These are phyloP conservation scores for Meriones unguiculatus DNA, from an alignment of 2,113 vertebrate species.

Conservation along the genomic window DNA sequence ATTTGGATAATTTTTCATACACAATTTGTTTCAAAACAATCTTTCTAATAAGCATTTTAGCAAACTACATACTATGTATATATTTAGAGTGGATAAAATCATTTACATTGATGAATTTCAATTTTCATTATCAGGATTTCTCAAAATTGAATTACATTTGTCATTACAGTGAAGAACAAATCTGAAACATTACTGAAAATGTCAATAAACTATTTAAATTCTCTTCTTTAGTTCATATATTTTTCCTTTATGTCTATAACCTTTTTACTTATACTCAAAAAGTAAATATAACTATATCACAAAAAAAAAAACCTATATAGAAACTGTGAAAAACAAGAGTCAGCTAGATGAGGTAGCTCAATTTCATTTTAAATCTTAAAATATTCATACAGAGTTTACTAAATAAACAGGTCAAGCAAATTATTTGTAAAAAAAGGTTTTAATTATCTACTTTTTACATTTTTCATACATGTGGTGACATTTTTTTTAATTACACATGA, in stretches of 20 bases:
- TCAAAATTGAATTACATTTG: slow-evolving; percentile 8
- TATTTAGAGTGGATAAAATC: neutral
- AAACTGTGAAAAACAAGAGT: neutral
- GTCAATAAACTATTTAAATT: neutral
- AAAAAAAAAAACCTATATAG: neutral
- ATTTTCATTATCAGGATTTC: neutral
- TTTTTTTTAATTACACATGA: neutral
- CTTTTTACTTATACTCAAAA: neutral
- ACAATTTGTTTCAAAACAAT: neutral
- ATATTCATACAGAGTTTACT: slow-evolving; percentile 49
- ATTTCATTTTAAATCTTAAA: slow-evolving; percentile 63
- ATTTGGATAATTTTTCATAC: neutral
- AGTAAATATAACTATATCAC: neutral
- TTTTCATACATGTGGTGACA: slow-evolving; percentile 41
- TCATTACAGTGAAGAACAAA: slow-evolving; percentile 12
- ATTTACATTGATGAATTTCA: slow-evolving; percentile 45
- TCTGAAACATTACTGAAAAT: slow-evolving; percentile 4
- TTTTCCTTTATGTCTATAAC: neutral
- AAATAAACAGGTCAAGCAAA: slow-evolving; percentile 64
- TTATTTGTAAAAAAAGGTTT: slow-evolving; percentile 54
- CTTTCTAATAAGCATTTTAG: neutral
- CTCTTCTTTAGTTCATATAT: neutral
- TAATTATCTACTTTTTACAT: slow-evolving; percentile 51
- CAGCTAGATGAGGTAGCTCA: neutral
- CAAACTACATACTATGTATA: neutral